A percentile compares a stretch with the other conserved stretches of the same genome.
Evolutionary conservation across 1,140 invertebrate species (phyloP).

Genomic region (Contarinia nasturtii): DNA sequence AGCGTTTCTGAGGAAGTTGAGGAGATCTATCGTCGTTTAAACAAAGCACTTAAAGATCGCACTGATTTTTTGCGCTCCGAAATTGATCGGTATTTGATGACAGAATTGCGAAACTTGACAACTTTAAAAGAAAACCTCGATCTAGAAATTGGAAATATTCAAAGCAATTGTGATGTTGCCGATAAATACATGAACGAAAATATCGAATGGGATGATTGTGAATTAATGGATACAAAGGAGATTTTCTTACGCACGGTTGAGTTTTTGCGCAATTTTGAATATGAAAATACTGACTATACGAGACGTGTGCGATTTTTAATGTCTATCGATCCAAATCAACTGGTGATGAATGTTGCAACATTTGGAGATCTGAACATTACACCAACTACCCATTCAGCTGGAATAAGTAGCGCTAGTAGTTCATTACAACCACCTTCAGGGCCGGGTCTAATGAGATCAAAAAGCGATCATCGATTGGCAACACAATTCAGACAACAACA

Average conservation of each 20-base stretch:
- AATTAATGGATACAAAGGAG: slow-evolving; percentile 84
- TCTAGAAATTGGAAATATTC: slow-evolving; percentile 79
- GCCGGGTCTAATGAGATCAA: slow-evolving; percentile 71
- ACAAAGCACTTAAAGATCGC: slow-evolving; percentile 80
- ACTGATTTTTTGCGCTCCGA: slow-evolving; percentile 74
- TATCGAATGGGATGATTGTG: slow-evolving; percentile 70
- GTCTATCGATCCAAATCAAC: slow-evolving; percentile 73
- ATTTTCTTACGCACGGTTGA: slow-evolving; percentile 86
- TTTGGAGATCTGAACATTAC: slow-evolving; percentile 74
- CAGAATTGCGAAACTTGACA: slow-evolving; percentile 62
- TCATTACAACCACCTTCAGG: slow-evolving; percentile 37
- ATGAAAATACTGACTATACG: slow-evolving; percentile 75
- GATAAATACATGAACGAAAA: slow-evolving; percentile 82
- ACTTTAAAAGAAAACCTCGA: slow-evolving; percentile 84
- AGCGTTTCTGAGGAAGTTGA: slow-evolving; percentile 81
- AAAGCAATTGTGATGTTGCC: slow-evolving; percentile 89
- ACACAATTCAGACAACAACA: slow-evolving; percentile 75
- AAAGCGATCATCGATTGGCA: slow-evolving; percentile 81
- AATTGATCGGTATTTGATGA: slow-evolving; percentile 69
- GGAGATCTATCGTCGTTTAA: slow-evolving; percentile 71
- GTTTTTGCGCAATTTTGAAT: slow-evolving; percentile 83
- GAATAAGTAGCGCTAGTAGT: slow-evolving; percentile 23
- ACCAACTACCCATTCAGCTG: slow-evolving; percentile 26
- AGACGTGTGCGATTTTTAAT: slow-evolving; percentile 67
- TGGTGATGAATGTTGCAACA: slow-evolving; percentile 63